phyloP scores from a whole-genome alignment of 2,888 invertebrate genomes.

The Platycnemis pennipes region DNA sequence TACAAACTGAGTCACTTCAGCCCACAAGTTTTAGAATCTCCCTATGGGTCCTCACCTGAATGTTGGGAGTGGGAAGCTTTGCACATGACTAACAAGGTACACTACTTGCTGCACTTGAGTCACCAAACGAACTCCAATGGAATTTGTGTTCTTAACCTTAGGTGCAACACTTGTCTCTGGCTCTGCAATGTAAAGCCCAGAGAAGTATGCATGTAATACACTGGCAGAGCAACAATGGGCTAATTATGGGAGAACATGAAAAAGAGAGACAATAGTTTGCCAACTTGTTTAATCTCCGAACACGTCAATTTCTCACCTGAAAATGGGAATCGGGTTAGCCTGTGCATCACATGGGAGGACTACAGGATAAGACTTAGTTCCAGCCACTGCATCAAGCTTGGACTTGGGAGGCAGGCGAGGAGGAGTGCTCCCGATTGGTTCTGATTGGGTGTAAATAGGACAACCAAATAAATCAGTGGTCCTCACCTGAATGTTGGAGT shows the following conservation, averaged over 20 bases:
- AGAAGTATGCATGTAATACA: not conserved
- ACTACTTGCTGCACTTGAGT: constrained; percentile 69
- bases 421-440: constrained; percentile 80
- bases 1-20: constrained; percentile 72
- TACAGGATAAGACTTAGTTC: constrained; percentile 71
- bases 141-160: constrained; percentile 66
- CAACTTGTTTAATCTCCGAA: not conserved
- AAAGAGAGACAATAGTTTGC: not conserved
- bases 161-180: constrained; percentile 85
- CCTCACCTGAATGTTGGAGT: constrained; percentile 74
- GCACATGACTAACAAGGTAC: constrained; percentile 73
- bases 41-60: constrained; percentile 72
- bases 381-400: constrained; percentile 77
- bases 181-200: constrained; percentile 77
- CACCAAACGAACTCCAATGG: constrained; percentile 59
- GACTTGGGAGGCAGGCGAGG: constrained; percentile 81
- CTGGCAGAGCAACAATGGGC: not conserved
- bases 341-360: constrained; percentile 75
- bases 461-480: constrained; percentile 52
- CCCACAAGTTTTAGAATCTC: constrained; percentile 72
- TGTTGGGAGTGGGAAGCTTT: constrained; percentile 73
- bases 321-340: constrained; percentile 72
- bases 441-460: constrained; percentile 71
- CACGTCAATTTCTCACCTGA: constrained; percentile 75
- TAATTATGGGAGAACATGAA: not conserved